Evolutionary conservation across 2,797 vertebrate genomes (phyloP), one percentile per base, ranked within the genome.

Genomic region (Sebastes hubbsi): DNA sequence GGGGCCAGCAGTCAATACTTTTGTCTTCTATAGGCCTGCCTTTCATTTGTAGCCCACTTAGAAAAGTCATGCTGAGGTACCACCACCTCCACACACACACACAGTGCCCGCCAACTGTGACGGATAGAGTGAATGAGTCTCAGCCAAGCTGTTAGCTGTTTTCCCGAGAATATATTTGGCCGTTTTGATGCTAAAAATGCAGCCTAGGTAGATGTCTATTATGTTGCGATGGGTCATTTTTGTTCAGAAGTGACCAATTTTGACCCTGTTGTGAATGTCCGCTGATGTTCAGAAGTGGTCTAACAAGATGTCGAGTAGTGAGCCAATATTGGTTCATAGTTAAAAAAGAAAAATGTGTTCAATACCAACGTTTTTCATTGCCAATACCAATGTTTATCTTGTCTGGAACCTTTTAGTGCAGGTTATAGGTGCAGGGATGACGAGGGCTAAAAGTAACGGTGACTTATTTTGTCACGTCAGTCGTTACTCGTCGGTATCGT

Each of bases 1-100:
- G 10, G 22, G 27, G 54, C 60, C 77, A 77, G 55, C 74, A 78
- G 62, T 83, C 72, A 87, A 66, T 78, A 25, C 25, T 72, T 74
- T 46, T 22, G 46, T 36, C 54, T 61, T 73, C 36, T 11, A 29
- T 5, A 49, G 42, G 42, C 59, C 27, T 9, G 69, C 24, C 67
- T 81, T 79, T 81, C 66, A 72, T 72, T 61, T 77, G 32, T 25
- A 3, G 74, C 58, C 68, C 69, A 75, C 60, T 73, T 71, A 59
- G 6, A 62, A 16, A 25, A 75, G 62, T 77, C 75, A 79, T 24
- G 8, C 30, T 30, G 58, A 74, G 61, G 58, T 55, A 27, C 38
- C 6, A 49, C 24, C 64, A 34, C 46, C 56, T 27, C 36, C 63
- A 22, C 16, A 46, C 42, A 46, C 42, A 46, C 42, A 46, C 32